These are phyloP conservation scores for Temnothorax nylanderi DNA, from an alignment of 1,140 invertebrate genomes.

Conservation along the genomic window DNA sequence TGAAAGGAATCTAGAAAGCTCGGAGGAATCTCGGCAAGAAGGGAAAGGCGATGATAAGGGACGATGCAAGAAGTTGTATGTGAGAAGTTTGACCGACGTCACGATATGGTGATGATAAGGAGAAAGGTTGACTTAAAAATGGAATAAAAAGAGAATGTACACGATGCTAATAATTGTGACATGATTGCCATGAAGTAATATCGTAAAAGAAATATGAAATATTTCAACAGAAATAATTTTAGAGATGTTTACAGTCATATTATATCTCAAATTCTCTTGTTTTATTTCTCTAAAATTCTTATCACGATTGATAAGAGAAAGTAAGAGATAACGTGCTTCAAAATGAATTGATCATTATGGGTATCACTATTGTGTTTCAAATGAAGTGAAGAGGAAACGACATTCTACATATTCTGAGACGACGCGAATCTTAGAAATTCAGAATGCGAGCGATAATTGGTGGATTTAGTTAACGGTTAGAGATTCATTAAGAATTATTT, in stretches of 20 bases:
- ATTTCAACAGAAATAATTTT: neutral
- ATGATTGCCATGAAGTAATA: neutral
- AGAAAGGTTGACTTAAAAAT: neutral
- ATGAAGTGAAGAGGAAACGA: neutral
- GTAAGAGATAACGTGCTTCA: neutral
- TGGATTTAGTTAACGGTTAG: conserved; percentile 5
- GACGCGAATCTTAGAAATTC: conserved; percentile 2
- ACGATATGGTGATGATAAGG: conserved; percentile 64
- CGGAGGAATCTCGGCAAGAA: conserved; percentile 68
- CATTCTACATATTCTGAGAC: neutral
- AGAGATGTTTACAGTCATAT: neutral
- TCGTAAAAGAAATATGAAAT: neutral
- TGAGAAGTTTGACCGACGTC: conserved; percentile 57
- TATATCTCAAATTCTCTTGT: conserved; percentile 7
- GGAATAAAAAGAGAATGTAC: neutral
- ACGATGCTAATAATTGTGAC: neutral
- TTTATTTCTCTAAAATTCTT: neutral
- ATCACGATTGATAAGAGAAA: neutral
- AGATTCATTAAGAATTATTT: conserved; percentile 15
- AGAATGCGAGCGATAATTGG: neutral
- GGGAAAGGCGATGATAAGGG: neutral
- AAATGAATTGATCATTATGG: neutral
- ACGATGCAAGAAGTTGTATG: conserved; percentile 12
- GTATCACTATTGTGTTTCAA: neutral
- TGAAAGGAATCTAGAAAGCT: conserved; percentile 76